Base-by-base conservation (phyloP, 2,888 invertebrate genomes). In the Tipula unca region DNA sequence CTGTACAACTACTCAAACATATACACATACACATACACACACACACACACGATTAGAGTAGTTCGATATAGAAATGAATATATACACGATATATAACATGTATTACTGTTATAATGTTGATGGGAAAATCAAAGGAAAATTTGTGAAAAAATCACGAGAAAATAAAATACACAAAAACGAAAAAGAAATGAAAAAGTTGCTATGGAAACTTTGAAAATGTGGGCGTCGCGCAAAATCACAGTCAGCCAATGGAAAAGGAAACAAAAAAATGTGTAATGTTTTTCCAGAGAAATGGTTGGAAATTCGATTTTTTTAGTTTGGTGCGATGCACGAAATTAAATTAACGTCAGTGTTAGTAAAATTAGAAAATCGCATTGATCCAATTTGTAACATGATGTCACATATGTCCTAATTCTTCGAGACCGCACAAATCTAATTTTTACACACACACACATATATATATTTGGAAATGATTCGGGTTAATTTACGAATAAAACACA, bases 201-300 rank as follows among this genome's bases (percentile, higher is more conserved):
- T 85, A 85, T 85, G 85, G 85, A 39, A 39, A 85, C 85, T 39
- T 85, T 20, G 85, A 85, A 85, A 48, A 36, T 86, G 87, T 87
- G 87, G 87, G 87, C 87, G 87, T 86, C 87, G 87, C 87, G 88
- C 86, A 89, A 90, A 91, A 91, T 91, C 91, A 91, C 91, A 89
- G 90, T 89, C 90, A 89, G 90, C 91, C 91, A 91, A 91, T 91
- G 91, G 90, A 91, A 91, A 90, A n/a, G 69, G 69, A 1, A 69
- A 69, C n/a, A n/a, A n/a, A n/a, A n/a, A 69, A 69, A 69, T 10
- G 25, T n/a, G 6, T 10, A 90, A 90, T 90, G 25, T 90, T 6
- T 69, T 69, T 25, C 69, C 25, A 90, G 90, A 90, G 89, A 90
- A 89, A 89, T 89, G 89, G 90, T 90, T 89, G 91, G 90, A 90